phyloP scores from a whole-genome alignment of 2,113 vertebrate genomes.

The Elephantulus edwardii region DNA sequence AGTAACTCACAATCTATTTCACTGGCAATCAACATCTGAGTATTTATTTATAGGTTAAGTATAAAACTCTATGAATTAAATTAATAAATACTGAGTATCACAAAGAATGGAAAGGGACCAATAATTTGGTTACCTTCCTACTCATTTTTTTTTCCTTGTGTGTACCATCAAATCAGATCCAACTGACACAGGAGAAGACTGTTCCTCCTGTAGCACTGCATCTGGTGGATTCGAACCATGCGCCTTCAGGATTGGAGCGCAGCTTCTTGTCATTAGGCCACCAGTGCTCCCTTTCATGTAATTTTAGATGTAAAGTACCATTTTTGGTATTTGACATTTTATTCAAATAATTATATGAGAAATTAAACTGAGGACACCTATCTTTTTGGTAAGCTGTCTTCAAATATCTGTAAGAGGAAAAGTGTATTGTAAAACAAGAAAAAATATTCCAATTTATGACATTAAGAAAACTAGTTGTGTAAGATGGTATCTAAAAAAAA shows the following conservation, averaged over 20 bases:
- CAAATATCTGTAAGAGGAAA: neutral
- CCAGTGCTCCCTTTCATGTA: too few relatives aligned
- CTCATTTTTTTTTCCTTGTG: too few relatives aligned
- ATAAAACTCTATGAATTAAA: conserved; percentile 11
- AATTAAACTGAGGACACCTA: conserved; percentile 25
- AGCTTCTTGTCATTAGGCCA: too few relatives aligned
- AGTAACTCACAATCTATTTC: conserved; percentile 25
- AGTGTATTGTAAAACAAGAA: neutral
- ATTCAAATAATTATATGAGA: conserved; percentile 46
- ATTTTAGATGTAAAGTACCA: neutral
- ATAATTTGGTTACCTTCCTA: neutral
- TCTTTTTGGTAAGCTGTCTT: conserved; percentile 39
- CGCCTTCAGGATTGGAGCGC: too few relatives aligned
- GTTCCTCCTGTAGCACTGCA: too few relatives aligned
- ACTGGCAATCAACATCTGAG: conserved; percentile 35
- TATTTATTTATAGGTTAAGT: conserved; percentile 16
- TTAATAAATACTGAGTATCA: neutral
- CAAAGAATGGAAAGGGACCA: neutral
- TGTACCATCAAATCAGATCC: too few relatives aligned
- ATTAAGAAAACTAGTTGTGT: conserved; percentile 18
- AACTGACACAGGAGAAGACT: too few relatives aligned
- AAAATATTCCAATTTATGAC: neutral
- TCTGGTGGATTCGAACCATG: too few relatives aligned
- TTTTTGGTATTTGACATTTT: conserved; percentile 23
- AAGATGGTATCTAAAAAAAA: neutral